Evolutionary conservation across 2,888 invertebrate species (phyloP), one percentile per base, ranked within the genome.

Genomic region (Noctua janthina): DNA sequence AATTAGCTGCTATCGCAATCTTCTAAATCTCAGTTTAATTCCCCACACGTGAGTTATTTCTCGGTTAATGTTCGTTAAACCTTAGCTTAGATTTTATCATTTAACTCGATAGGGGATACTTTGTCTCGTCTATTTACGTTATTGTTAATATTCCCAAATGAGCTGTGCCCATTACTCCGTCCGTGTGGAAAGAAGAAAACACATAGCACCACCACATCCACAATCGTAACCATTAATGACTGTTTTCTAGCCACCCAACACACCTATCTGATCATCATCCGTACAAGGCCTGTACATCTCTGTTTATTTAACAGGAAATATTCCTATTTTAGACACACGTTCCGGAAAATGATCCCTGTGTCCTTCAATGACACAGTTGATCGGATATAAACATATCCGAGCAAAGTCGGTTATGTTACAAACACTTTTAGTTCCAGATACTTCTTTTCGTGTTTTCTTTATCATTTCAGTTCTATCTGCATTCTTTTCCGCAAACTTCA

Each of bases 11-110:
- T 43, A 17, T 62, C 13, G 43, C n/a, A 72, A 59, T 82, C 72
- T 64, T 68, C 54, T 64, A 43, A 49, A 76, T 74, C 72, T 72
- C 66, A 64, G 43, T 69, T 69, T 54, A 49, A 80, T 81, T 86
- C 77, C 43, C 23, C 35, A 71, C 81, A 83, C 81, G 85, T 81
- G 59, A 35, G 54, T 56, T 67, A 56, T 80, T 79, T 81, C 80
- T 80, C 11, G 62, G 56, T 62, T 66, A 78, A 59, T 79, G 67
- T 74, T 70, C 49, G 35, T 51, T 20, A 67, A 17, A 35, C 56
- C 17, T 43, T 54, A 43, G 35, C 46, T 35, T 29, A 49, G 3
- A 67, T 35, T 17, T 39, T n/a, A 8, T 35, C 11, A 74, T 17
- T 23, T n/a, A 29, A 66, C 43, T 67, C 35, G 10, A 35, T n/a